Percentiles rank a stretch among this genome's conserved stretches.
Evolutionary conservation across 2,888 invertebrate genomes (phyloP).

Genomic region (Agrotis ipsilon): DNA sequence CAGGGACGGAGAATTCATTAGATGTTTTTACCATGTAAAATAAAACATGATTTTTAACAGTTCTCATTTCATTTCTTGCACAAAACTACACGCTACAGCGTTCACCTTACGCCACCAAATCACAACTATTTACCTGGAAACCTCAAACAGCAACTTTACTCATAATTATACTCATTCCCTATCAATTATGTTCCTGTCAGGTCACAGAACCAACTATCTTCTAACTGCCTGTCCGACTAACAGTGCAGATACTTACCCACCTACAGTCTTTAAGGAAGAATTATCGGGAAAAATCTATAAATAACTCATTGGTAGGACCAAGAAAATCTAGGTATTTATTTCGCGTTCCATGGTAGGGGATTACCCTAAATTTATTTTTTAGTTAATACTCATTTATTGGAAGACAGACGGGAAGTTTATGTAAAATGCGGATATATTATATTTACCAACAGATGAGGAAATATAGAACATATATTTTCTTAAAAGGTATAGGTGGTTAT

Average conservation of each 20-base stretch:
- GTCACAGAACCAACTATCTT: slow-evolving; percentile 9
- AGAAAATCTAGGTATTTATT: neutral
- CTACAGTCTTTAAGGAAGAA: slow-evolving; percentile 9
- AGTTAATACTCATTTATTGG: neutral
- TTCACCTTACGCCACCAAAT: neutral
- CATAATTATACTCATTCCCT: slow-evolving; percentile 27
- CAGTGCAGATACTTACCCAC: slow-evolving; percentile 30
- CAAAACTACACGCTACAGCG: slow-evolving; percentile 1
- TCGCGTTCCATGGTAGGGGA: neutral
- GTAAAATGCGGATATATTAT: neutral
- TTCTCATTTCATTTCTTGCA: neutral
- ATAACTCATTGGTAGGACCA: neutral
- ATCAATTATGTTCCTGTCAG: slow-evolving; percentile 21
- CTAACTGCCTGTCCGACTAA: slow-evolving; percentile 23
- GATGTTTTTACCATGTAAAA: no score
- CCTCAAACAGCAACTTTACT: slow-evolving; percentile 36
- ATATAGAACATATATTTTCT: no score
- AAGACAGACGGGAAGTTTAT: neutral
- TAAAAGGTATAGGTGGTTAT: no score
- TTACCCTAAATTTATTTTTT: slow-evolving; percentile 5
- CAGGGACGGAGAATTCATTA: no score
- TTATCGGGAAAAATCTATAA: slow-evolving; percentile 7
- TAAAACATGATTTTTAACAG: no score
- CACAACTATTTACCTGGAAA: slow-evolving; percentile 14
- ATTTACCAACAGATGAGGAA: slow-evolving; percentile 7